Conservation (phyloP, 2,888 invertebrate species). For the Caenorhabditis japonica region DNA sequence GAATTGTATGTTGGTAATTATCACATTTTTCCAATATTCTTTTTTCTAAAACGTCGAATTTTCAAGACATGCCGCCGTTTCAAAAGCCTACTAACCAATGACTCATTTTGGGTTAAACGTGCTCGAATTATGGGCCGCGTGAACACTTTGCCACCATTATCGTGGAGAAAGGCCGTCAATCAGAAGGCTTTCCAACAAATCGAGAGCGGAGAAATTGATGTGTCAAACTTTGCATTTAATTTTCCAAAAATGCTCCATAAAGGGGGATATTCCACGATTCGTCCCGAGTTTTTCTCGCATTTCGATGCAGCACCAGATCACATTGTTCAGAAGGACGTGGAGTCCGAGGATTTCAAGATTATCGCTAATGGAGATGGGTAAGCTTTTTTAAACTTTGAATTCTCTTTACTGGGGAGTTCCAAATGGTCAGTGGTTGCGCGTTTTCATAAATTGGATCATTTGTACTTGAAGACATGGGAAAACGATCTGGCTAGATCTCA, state of each 20-base stretch:
- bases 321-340: too few relatives aligned
- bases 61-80: constrained; percentile 30
- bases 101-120: constrained; percentile 32
- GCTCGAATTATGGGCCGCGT: not conserved
- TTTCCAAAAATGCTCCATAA: constrained; percentile 7
- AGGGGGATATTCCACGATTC: constrained; percentile 11
- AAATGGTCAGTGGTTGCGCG: too few relatives aligned
- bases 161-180: constrained; percentile 21
- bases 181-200: constrained; percentile 14
- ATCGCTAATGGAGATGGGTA: too few relatives aligned
- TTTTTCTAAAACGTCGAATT: not conserved
- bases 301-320: constrained; percentile 1
- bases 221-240: constrained; percentile 28
- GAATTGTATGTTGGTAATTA: constrained; percentile 29
- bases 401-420: too few relatives aligned
- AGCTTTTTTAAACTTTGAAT: too few relatives aligned
- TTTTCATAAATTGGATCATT: too few relatives aligned
- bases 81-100: constrained; percentile 2
- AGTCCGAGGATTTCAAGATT: too few relatives aligned
- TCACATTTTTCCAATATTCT: too few relatives aligned
- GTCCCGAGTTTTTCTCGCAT: not conserved
- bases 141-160: constrained; percentile 19
- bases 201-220: constrained; percentile 5
- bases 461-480: too few relatives aligned
- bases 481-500: too few relatives aligned